These are phyloP conservation scores for Ochotona princeps DNA, from an alignment of 2,113 vertebrate species.

Conservation along the genomic window DNA sequence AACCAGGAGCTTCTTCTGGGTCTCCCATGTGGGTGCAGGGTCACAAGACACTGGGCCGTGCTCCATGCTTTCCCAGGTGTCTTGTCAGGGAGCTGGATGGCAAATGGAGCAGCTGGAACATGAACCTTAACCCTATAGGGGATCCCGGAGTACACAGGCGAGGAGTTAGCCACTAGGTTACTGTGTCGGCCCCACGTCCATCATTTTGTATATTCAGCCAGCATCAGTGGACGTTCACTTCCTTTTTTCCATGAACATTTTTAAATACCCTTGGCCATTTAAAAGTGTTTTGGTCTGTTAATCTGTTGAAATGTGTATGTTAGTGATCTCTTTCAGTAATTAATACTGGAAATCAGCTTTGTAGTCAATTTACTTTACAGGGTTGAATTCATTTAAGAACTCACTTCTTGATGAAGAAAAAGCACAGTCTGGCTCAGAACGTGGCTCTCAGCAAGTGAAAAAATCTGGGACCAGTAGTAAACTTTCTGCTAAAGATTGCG, in stretches of 20 bases:
- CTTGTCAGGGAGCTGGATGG: too few species aligned
- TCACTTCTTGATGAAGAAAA: constrained; percentile 88
- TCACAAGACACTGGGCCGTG: too few species aligned
- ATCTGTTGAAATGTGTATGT: constrained; percentile 18
- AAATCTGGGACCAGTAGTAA: constrained; percentile 82
- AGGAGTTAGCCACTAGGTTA: too few species aligned
- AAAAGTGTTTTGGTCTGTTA: neutral
- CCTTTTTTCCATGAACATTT: too few species aligned
- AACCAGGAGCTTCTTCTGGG: too few species aligned
- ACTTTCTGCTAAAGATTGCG: constrained; percentile 83
- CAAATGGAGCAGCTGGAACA: too few species aligned
- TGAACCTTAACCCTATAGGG: too few species aligned
- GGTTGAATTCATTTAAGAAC: constrained; percentile 81
- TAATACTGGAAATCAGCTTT: constrained; percentile 46
- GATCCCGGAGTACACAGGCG: too few species aligned
- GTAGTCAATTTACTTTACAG: constrained; percentile 75
- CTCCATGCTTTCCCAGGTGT: too few species aligned
- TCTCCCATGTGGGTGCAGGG: too few species aligned
- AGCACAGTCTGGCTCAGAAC: constrained; percentile 85
- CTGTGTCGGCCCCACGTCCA: too few species aligned
- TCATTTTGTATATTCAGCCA: neutral
- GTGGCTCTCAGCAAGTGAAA: constrained; percentile 84
- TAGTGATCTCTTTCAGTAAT: neutral
- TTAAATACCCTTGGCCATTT: neutral
- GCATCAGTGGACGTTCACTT: neutral